Percentiles rank a stretch among this genome's conserved stretches.
These are phyloP conservation scores for Opisthograptis luteolata DNA, from an alignment of 2,888 invertebrate species.

Conservation along the genomic window DNA sequence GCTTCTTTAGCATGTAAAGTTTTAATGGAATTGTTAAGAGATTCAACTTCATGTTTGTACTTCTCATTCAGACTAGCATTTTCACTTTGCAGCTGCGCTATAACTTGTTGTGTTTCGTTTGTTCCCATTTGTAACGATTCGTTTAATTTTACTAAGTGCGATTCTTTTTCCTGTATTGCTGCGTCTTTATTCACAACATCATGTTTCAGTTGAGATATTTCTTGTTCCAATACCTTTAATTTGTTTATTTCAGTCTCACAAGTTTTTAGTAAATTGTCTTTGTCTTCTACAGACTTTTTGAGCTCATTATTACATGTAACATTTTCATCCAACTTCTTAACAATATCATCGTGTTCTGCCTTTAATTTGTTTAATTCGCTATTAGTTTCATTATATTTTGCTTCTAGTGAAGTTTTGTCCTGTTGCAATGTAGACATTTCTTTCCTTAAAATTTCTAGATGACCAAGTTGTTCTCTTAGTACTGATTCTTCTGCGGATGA, in stretches of 20 bases:
- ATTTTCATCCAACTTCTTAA: conserved; percentile 59
- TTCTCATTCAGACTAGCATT: conserved; percentile 64
- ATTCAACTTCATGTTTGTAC: conserved; percentile 66
- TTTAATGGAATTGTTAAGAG: conserved; percentile 63
- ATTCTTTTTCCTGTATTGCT: conserved; percentile 60
- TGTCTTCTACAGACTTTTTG: conserved; percentile 61
- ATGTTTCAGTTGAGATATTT: conserved; percentile 57
- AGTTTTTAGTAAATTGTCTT: conserved; percentile 61
- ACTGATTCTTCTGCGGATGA: conserved; percentile 72
- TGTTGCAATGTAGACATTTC: conserved; percentile 61
- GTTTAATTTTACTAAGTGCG: conserved; percentile 55
- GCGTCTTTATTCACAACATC: conserved; percentile 56
- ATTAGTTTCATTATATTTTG: conserved; percentile 55
- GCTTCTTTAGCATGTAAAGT: conserved; percentile 58
- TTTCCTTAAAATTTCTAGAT: conserved; percentile 65
- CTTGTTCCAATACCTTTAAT: conserved; percentile 56
- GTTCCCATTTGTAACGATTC: conserved; percentile 58
- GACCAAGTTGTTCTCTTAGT: conserved; percentile 66
- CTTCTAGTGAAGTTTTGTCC: conserved; percentile 64
- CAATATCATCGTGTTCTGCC: conserved; percentile 52
- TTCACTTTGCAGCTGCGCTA: conserved; percentile 65
- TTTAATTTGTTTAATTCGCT: conserved; percentile 58
- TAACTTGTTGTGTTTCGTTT: conserved; percentile 59
- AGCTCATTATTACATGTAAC: conserved; percentile 49
- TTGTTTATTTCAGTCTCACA: conserved; percentile 57